Evolutionary conservation across 2,888 invertebrate genomes (phyloP).

Genomic region (Furcula furcula): DNA sequence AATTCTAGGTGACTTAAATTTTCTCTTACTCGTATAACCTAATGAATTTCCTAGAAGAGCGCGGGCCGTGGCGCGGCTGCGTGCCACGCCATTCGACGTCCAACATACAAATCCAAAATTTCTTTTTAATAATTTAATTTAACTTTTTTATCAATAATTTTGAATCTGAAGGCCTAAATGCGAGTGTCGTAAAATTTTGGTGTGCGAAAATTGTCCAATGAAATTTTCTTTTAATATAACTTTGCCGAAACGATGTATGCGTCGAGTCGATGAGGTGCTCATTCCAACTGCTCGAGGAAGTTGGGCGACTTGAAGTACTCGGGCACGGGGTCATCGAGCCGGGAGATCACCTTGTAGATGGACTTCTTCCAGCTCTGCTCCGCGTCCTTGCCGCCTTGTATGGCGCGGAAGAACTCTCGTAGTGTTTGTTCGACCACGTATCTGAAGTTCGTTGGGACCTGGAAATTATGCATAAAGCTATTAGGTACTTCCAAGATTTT

Average conservation of each 20-base stretch:
- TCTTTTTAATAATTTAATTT: constrained; percentile 73
- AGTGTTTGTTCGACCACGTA: constrained; percentile 98
- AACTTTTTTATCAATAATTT: constrained; percentile 81
- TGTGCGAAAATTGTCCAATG: constrained; percentile 79
- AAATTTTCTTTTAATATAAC: constrained; percentile 49
- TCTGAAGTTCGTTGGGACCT: constrained; percentile 99
- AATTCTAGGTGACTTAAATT: constrained; percentile 82
- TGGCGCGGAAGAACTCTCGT: constrained; percentile 99
- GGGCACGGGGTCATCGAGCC: constrained; percentile 99
- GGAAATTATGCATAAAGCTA: no score
- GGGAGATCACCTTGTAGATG: constrained; percentile 99
- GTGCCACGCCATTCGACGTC: constrained; percentile 61
- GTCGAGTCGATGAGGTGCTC: constrained; percentile 63
- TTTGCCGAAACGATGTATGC: constrained; percentile 62
- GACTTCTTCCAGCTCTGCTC: constrained; percentile 99
- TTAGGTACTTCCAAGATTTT: no score
- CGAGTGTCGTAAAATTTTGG: constrained; percentile 85
- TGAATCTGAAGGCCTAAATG: constrained; percentile 86
- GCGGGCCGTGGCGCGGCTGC: constrained; percentile 42
- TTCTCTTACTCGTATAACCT: constrained; percentile 80
- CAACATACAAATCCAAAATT: constrained; percentile 71
- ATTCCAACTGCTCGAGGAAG: constrained; percentile 99
- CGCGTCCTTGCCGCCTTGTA: constrained; percentile 97
- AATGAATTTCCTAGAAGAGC: constrained; percentile 79
- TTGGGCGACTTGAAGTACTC: constrained; percentile 99